Evolutionary conservation across 2,113 vertebrate species (phyloP).

Genomic region (Isurus oxyrinchus): DNA sequence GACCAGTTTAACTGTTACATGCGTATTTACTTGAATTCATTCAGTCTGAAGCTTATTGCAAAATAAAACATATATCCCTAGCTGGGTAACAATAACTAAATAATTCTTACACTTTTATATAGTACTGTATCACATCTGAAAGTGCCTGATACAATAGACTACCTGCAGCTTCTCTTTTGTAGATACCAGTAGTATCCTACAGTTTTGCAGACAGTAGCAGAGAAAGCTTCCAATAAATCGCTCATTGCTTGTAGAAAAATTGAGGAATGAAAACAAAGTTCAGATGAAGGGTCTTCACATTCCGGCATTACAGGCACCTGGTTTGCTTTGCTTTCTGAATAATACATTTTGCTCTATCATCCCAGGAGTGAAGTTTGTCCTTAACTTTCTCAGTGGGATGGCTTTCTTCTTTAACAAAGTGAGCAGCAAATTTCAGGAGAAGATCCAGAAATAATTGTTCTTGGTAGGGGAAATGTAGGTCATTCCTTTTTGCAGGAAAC

Average conservation of each 20-base stretch:
- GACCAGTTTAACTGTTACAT: not conserved
- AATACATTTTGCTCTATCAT: not conserved
- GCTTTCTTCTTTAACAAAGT: not conserved
- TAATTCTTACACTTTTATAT: not conserved
- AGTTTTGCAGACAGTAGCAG: not conserved
- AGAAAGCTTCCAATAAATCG: not conserved
- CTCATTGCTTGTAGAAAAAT: not conserved
- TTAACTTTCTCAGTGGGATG: not conserved
- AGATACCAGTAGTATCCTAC: not conserved
- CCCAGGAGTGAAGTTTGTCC: not conserved
- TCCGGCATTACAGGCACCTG: too few relatives aligned
- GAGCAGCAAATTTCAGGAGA: not conserved
- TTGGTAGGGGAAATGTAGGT: not conserved
- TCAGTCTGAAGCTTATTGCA: not conserved
- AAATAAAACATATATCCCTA: not conserved
- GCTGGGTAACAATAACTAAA: not conserved
- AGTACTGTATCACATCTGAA: not conserved
- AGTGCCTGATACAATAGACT: not conserved
- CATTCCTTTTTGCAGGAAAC: not conserved
- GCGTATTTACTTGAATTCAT: not conserved
- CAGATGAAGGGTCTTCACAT: not conserved
- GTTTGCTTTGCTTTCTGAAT: not conserved
- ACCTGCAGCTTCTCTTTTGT: not conserved
- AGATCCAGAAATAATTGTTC: conserved; percentile 18
- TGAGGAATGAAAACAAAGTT: not conserved